Conservation (phyloP, 2,113 vertebrate species). For the Tapirus terrestris region DNA sequence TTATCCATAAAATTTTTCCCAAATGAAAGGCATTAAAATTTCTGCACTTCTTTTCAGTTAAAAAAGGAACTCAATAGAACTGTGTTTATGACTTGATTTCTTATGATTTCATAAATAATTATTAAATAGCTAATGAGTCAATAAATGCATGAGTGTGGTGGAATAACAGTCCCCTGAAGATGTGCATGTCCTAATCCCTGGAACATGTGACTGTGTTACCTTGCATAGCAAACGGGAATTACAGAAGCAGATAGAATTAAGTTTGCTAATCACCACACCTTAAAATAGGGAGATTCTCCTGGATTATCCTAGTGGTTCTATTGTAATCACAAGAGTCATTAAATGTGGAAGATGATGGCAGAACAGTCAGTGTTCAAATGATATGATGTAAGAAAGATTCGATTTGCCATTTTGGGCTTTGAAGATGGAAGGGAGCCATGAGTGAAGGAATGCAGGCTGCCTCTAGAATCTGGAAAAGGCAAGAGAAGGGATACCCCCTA, state of each 20-base stretch:
- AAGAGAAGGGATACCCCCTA: neutral
- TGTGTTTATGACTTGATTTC: neutral
- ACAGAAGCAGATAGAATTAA: too few species aligned
- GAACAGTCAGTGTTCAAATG: too few species aligned
- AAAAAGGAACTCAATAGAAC: neutral
- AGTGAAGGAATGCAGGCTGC: neutral
- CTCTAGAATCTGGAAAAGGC: neutral
- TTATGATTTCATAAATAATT: neutral
- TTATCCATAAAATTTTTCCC: neutral
- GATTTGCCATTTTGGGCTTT: neutral
- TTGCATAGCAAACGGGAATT: neutral
- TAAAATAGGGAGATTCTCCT: neutral
- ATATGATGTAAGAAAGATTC: neutral
- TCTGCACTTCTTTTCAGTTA: neutral
- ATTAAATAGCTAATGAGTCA: neutral
- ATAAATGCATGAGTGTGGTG: accelerated
- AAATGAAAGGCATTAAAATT: neutral
- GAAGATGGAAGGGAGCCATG: neutral
- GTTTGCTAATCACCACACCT: too few species aligned
- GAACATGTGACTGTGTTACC: neutral
- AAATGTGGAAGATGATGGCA: neutral
- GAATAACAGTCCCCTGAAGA: too few species aligned
- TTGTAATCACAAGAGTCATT: neutral
- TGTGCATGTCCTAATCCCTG: neutral
- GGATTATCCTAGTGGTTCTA: neutral